Evolutionary conservation across 2,113 vertebrate species (phyloP).

Genomic region (Bufo gargarizans): DNA sequence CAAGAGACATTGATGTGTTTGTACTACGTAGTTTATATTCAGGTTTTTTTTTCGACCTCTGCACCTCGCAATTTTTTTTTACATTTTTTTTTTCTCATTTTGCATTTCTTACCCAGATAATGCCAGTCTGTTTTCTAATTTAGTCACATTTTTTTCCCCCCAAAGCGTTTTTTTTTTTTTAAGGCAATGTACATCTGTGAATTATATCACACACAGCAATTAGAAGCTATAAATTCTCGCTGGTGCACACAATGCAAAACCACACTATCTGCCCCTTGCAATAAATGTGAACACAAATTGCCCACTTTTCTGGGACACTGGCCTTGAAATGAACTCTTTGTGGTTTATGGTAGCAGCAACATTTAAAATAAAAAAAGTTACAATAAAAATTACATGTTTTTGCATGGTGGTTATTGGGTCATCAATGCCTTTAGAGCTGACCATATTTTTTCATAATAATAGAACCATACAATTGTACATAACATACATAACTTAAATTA

Average conservation of each 20-base stretch:
- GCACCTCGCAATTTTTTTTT: background rate
- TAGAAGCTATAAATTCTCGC: background rate
- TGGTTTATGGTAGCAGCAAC: no score
- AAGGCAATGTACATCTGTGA: background rate
- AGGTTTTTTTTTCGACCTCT: conserved; percentile 59
- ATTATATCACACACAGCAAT: background rate
- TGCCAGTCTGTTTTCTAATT: background rate
- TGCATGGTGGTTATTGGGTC: no score
- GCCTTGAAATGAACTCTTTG: conserved; percentile 5
- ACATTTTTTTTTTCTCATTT: background rate
- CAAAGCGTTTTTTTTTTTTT: background rate
- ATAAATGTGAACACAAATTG: background rate
- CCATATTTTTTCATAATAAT: no score
- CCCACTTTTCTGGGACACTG: background rate
- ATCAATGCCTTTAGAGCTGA: no score
- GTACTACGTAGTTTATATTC: conserved; percentile 65
- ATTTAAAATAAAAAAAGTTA: no score
- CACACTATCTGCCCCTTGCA: background rate
- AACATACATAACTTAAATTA: no score
- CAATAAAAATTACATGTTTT: no score
- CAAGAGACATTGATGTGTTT: conserved; percentile 68
- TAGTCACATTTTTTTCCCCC: background rate
- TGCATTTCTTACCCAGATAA: background rate
- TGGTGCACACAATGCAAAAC: background rate
- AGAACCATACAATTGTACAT: no score